A percentile compares a stretch with the other conserved stretches of the same genome.
These are phyloP conservation scores for Rotaria socialis DNA, from an alignment of 2,888 invertebrate species.

Conservation along the genomic window DNA sequence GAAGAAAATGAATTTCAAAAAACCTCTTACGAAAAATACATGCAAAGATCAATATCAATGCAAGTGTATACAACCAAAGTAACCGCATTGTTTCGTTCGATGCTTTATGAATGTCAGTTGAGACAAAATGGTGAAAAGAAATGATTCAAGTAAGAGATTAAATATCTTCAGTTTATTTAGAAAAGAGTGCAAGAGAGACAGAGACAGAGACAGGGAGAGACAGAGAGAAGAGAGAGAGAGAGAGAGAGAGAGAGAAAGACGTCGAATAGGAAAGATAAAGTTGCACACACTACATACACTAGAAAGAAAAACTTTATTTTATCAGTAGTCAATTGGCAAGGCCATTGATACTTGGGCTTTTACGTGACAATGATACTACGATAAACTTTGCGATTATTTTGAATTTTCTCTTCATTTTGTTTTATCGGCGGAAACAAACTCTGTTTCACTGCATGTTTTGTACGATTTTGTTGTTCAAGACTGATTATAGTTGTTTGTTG, in stretches of 20 bases:
- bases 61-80: neutral
- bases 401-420: conserved; percentile 30
- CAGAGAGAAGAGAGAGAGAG: neutral
- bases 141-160: neutral
- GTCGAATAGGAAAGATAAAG: neutral
- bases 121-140: neutral
- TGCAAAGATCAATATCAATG: neutral
- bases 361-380: conserved; percentile 24
- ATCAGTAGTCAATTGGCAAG: neutral
- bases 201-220: neutral
- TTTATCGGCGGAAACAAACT: conserved; percentile 22
- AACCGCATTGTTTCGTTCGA: conserved; percentile 8
- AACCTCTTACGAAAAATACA: neutral
- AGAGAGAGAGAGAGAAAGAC: neutral
- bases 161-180: conserved; percentile 10
- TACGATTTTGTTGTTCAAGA: conserved; percentile 2
- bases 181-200: neutral
- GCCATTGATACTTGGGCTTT: neutral
- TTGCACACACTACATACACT: neutral
- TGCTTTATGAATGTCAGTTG: neutral
- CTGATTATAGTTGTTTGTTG: neutral
- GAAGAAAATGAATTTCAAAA: neutral
- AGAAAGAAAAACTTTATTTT: neutral
- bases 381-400: conserved; percentile 21
- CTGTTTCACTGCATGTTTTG: neutral